Evolutionary conservation across 1,140 invertebrate species (phyloP).

Genomic region (Caenorhabditis inopinata): DNA sequence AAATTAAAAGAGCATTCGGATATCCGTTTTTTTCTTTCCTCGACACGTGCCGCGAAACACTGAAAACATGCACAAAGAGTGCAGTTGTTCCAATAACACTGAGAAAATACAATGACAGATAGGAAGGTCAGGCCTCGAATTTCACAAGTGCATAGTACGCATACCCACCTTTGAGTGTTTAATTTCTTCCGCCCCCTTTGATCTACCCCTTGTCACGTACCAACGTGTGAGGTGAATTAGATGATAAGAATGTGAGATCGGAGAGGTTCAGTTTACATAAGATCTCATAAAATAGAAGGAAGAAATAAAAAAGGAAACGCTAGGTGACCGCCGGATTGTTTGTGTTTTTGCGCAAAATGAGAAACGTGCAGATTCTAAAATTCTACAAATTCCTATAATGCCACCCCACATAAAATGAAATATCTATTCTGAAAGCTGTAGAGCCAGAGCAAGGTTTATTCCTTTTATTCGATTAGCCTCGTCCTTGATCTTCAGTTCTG

Average conservation of each 20-base stretch:
- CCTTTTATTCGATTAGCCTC: too few species aligned
- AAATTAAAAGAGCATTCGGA: neutral
- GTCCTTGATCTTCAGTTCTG: too few species aligned
- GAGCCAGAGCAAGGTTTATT: too few species aligned
- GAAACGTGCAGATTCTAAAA: too few species aligned
- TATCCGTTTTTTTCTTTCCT: neutral
- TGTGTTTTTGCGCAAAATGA: too few species aligned
- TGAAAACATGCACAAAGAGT: neutral
- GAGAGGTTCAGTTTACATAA: conserved; percentile 21
- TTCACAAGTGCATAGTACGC: conserved; percentile 26
- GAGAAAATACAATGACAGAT: neutral
- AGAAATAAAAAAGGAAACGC: neutral
- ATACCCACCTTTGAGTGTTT: neutral
- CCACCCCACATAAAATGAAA: too few species aligned
- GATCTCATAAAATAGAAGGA: neutral
- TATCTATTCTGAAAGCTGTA: too few species aligned
- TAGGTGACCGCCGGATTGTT: neutral
- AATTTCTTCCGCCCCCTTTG: neutral
- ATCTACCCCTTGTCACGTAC: neutral
- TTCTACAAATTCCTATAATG: too few species aligned
- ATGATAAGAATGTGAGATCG: neutral
- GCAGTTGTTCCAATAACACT: neutral
- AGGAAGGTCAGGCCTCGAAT: neutral
- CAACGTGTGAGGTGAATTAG: neutral
- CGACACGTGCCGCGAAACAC: neutral